Evolutionary conservation across 2,888 invertebrate species (phyloP).

Genomic region (Eupithecia pulchellata): DNA sequence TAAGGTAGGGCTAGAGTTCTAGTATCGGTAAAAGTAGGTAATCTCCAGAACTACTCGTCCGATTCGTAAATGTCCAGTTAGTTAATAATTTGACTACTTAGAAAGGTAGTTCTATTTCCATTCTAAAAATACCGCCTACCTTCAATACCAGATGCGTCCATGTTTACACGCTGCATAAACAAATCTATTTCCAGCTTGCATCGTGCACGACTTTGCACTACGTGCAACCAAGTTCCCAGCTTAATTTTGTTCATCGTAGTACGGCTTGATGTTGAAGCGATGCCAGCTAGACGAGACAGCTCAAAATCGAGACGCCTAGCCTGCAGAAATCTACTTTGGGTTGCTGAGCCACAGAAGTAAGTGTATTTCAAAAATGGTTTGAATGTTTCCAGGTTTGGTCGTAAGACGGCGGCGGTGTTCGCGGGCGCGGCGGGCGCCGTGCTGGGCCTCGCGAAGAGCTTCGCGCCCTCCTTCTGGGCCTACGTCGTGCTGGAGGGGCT

Average conservation of each 20-base stretch:
- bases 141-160: neutral
- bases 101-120: neutral
- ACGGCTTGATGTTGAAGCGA: neutral
- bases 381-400: constrained; percentile 64
- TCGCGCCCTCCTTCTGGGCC: constrained; percentile 67
- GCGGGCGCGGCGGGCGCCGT: constrained; percentile 75
- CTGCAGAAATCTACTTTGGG: neutral
- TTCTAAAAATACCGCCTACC: neutral
- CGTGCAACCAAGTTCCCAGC: neutral
- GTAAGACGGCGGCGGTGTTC: constrained; percentile 76
- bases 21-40: neutral
- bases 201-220: neutral
- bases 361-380: neutral
- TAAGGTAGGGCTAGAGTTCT: no score
- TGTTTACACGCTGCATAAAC: neutral
- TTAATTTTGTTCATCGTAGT: neutral
- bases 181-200: neutral
- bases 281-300: neutral
- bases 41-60: neutral
- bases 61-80: neutral
- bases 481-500: constrained; percentile 69
- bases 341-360: neutral
- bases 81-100: neutral
- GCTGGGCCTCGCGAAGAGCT: constrained; percentile 74
- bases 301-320: neutral